Conservation (phyloP, 2,888 invertebrate species). For the Prosapia bicincta region DNA sequence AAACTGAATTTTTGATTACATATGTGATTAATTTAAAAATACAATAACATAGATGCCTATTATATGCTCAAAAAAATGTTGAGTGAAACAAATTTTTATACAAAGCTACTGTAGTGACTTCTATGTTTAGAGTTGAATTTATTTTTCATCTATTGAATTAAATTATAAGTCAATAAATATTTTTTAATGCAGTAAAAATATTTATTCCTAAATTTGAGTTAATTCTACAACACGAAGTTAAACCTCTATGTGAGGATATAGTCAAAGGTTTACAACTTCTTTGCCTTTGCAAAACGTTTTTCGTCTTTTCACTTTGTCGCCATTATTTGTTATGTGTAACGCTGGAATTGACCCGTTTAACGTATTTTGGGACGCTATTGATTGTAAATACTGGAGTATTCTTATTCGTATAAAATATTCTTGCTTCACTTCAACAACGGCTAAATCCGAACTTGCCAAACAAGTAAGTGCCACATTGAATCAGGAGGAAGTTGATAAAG, state of each 20-base stretch:
- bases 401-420: background rate
- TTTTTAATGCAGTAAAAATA: too few species aligned
- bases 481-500: background rate
- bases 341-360: background rate
- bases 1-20: too few species aligned
- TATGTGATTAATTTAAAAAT: too few species aligned
- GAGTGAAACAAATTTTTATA: too few species aligned
- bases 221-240: too few species aligned
- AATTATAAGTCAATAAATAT: too few species aligned
- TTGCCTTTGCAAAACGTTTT: background rate
- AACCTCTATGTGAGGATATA: background rate
- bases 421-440: background rate
- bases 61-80: too few species aligned
- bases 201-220: too few species aligned
- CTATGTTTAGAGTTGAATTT: too few species aligned
- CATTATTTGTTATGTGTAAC: background rate
- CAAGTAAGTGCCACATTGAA: constrained; percentile 2
- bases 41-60: too few species aligned
- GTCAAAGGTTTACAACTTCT: background rate
- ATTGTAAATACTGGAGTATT: background rate
- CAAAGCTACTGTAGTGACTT: too few species aligned
- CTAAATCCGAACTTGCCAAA: background rate
- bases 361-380: background rate
- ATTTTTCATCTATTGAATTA: too few species aligned
- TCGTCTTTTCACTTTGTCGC: background rate